Percentiles rank a stretch among this genome's conserved stretches.
Conservation (phyloP, 2,888 invertebrate genomes). For the Mamestra brassicae region DNA sequence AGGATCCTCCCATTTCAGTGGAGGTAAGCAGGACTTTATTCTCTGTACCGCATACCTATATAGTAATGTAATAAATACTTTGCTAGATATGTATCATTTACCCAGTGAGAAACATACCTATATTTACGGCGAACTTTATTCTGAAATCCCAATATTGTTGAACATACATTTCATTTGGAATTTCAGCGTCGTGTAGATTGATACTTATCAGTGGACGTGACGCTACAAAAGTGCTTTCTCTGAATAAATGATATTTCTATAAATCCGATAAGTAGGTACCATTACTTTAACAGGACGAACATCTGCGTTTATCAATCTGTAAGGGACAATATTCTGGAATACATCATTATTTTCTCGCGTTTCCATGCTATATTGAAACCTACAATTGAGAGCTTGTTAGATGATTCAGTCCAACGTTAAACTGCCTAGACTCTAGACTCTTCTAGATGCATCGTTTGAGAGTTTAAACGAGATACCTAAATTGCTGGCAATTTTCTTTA, state of each 20-base stretch:
- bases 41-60: no score
- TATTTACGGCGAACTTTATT: background rate
- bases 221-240: slow-evolving; percentile 7
- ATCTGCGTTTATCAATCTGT: slow-evolving; percentile 5
- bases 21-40: no score
- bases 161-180: slow-evolving; percentile 24
- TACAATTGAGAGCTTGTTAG: slow-evolving; percentile 15
- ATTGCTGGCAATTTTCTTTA: background rate
- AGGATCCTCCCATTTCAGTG: no score
- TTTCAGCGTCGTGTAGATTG: background rate
- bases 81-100: no score
- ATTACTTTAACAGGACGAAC: slow-evolving; percentile 21
- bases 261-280: slow-evolving; percentile 1
- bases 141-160: slow-evolving; percentile 29
- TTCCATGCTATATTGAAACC: background rate
- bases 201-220: slow-evolving; percentile 31
- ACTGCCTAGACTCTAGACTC: background rate
- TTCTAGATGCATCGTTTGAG: background rate
- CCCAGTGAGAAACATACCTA: no score
- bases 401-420: slow-evolving; percentile 4
- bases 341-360: slow-evolving; percentile 25
- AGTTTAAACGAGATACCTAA: background rate
- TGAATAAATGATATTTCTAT: slow-evolving; percentile 35
- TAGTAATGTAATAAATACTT: no score
- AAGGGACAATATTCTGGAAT: background rate